Percentiles rank a stretch among this genome's conserved stretches.
phyloP scores from a whole-genome alignment of 2,113 vertebrate genomes.

The Smithornis capensis region DNA sequence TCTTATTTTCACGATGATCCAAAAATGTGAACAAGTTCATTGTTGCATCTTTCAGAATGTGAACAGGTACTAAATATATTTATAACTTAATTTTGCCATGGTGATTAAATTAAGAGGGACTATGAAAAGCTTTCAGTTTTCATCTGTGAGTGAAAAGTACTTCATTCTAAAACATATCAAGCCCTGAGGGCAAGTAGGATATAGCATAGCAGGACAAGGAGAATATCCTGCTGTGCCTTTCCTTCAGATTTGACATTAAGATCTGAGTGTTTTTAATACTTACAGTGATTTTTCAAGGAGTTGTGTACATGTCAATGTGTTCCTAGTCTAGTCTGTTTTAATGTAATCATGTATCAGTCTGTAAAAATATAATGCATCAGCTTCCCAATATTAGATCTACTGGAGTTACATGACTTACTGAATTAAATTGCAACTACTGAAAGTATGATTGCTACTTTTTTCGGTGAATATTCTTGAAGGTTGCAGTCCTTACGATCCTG shows the following conservation, averaged over 20 bases:
- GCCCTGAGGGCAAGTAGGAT: slow-evolving; percentile 32
- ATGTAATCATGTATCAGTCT: background rate
- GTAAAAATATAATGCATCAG: background rate
- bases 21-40: slow-evolving; percentile 1
- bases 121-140: slow-evolving; percentile 58
- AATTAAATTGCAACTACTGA: background rate
- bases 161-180: slow-evolving; percentile 64
- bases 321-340: background rate
- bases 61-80: background rate
- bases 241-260: slow-evolving; percentile 48
- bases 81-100: slow-evolving; percentile 43
- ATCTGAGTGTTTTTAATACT: slow-evolving; percentile 39
- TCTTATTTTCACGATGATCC: slow-evolving; percentile 27
- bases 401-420: background rate
- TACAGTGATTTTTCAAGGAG: slow-evolving; percentile 45
- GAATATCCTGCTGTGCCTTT: slow-evolving; percentile 60
- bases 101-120: slow-evolving; percentile 63
- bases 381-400: background rate
- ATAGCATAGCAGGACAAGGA: slow-evolving; percentile 55
- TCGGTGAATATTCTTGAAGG: background rate
- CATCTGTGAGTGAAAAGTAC: slow-evolving; percentile 64
- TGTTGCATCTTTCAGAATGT: slow-evolving; percentile 21
- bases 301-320: slow-evolving; percentile 35
- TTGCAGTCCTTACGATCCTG: background rate
- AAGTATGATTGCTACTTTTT: background rate